Base-by-base conservation (phyloP, 2,888 invertebrate species). In the Hypomecis atomaria region DNA sequence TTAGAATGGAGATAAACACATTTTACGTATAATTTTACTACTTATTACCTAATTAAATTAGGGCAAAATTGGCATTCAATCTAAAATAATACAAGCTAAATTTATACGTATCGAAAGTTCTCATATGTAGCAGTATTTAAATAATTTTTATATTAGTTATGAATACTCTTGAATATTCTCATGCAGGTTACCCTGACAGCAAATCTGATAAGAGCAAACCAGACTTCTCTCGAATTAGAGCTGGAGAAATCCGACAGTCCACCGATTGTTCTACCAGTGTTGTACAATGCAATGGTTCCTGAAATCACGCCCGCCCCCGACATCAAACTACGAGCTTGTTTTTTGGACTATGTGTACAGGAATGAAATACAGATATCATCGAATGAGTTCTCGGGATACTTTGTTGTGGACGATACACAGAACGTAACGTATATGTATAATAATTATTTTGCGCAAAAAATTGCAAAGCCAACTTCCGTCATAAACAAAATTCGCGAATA, bases 181-280 rank as follows among this genome's bases (percentile, higher is more conserved):
- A 40, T 54, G 58, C 71, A 95, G 95, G 82, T 95, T 1, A 90
- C 89, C 8, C 80, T 95, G 49, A 92, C 89, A 4, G 93, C 95
- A 0, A 94, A 94, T 73, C 77, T 92, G 44, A 80, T 87, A n/a
- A 84, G 94, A 73, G 82, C 84, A 0, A 88, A 89, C 71, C 83
- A 87, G 54, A 93, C 92, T 0, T 83, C 80, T 1, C 75, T 95
- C 6, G 90, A 93, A 66, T 80, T 95, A 33, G 91, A 93, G 62
- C 85, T 95, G 77, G 94, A 94, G 81, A 93, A 94, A 62, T 93
- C 94, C 0, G 93, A 94, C 59, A 91, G 93, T 59, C 91, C 94
- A 38, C 92, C 94, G 0, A 84, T 94, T 48, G 77, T 84, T 0
- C 74, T 95, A 13, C 94, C 94, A 0, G 84, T 95, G 5, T 85